Percentiles rank a stretch among this genome's conserved stretches.
phyloP scores from a whole-genome alignment of 2,888 invertebrate species.

The Acanthopleura granulata region DNA sequence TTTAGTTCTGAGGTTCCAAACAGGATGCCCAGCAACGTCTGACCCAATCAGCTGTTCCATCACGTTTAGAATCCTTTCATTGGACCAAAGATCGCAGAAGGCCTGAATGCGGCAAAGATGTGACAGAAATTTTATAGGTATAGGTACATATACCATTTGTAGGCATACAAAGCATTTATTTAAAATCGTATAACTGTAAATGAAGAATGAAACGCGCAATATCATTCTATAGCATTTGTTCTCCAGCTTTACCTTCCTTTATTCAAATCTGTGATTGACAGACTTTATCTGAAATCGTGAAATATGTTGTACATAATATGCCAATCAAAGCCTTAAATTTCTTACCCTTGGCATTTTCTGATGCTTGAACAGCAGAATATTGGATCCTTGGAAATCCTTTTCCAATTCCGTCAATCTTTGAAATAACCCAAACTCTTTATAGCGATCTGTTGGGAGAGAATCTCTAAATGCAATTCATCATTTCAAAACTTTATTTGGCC shows the following conservation, averaged over 20 bases:
- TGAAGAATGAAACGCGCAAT: too few relatives aligned
- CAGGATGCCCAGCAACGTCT: constrained; percentile 64
- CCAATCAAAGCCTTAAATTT: neutral
- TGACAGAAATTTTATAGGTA: neutral
- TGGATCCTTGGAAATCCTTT: constrained; percentile 61
- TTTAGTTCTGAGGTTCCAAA: constrained; percentile 66
- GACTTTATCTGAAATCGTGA: too few relatives aligned
- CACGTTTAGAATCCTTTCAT: constrained; percentile 57
- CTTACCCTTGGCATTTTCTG: constrained; percentile 59
- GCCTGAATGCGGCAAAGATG: constrained; percentile 39
- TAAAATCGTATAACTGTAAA: neutral
- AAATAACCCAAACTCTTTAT: constrained; percentile 58
- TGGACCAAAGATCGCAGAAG: constrained; percentile 58
- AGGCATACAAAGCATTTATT: neutral
- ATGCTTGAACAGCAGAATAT: constrained; percentile 62
- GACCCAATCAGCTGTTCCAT: constrained; percentile 65
- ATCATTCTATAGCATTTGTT: too few relatives aligned
- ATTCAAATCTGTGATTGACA: too few relatives aligned
- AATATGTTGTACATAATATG: too few relatives aligned
- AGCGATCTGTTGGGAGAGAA: constrained; percentile 43
- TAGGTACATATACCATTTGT: neutral
- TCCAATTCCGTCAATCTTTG: constrained; percentile 61
- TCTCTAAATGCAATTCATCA: neutral
- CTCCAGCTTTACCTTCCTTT: too few relatives aligned
- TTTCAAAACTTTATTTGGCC: too few relatives aligned